Percentiles rank a stretch among this genome's conserved stretches.
Evolutionary conservation across 2,888 invertebrate genomes (phyloP).

Genomic region (Drosophila ezoana): DNA sequence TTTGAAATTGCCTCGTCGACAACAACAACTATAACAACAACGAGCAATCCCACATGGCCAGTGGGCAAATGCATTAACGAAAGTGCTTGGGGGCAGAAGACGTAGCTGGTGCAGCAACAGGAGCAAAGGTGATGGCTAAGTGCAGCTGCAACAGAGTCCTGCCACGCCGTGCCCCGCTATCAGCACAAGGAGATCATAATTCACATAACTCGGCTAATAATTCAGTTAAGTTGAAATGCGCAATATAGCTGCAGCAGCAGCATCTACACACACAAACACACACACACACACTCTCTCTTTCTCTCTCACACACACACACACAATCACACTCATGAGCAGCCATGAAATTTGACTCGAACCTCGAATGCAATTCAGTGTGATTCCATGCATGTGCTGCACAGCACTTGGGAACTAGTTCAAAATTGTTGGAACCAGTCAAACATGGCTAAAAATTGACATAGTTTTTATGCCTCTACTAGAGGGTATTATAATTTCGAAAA

Average conservation of each 20-base stretch:
- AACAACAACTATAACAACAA: constrained; percentile 28
- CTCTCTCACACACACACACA: constrained; percentile 11
- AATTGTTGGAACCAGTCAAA: not conserved
- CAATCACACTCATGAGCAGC: constrained; percentile 1
- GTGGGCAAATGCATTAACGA: constrained; percentile 79
- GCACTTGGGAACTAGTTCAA: constrained; percentile 3
- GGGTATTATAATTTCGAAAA: too few species aligned
- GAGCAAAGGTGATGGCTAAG: constrained; percentile 43
- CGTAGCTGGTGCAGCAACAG: constrained; percentile 2
- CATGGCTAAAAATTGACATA: too few species aligned
- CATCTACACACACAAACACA: constrained; percentile 10
- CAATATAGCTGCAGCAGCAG: constrained; percentile 44
- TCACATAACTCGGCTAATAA: constrained; percentile 79
- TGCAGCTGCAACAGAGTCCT: constrained; percentile 33
- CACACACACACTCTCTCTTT: not conserved
- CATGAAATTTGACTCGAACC: not conserved
- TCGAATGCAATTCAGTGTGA: not conserved
- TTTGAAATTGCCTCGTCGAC: constrained; percentile 64
- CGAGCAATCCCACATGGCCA: constrained; percentile 76
- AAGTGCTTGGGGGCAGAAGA: constrained; percentile 58
- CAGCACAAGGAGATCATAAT: constrained; percentile 78
- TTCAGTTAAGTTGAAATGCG: constrained; percentile 79
- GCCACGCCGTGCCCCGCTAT: constrained; percentile 47
- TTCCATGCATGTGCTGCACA: constrained; percentile 4
- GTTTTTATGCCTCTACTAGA: too few species aligned